Conservation (phyloP, 2,113 vertebrate species). For the Onychorhynchus coronatus region DNA sequence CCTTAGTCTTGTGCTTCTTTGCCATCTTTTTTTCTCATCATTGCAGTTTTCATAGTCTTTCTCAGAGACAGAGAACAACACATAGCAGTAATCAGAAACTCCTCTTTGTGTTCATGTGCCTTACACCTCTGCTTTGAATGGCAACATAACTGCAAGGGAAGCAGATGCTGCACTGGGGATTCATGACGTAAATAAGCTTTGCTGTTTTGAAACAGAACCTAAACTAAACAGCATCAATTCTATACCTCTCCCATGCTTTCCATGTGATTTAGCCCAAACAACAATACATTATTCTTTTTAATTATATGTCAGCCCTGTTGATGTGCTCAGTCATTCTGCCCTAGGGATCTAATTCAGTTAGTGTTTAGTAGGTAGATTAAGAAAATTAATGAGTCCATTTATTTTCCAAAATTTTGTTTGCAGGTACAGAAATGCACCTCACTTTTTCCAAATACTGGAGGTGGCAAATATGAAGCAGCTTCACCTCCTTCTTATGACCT, state of each 20-base stretch:
- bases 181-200: background rate
- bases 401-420: background rate
- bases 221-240: background rate
- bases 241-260: background rate
- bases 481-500: background rate
- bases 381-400: background rate
- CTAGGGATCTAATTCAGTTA: background rate
- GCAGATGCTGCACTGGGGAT: background rate
- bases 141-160: background rate
- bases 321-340: background rate
- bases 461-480: background rate
- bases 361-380: background rate
- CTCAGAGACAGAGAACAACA: background rate
- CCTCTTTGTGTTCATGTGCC: background rate
- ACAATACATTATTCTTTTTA: background rate
- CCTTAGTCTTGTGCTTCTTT: background rate
- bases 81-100: background rate
- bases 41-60: background rate
- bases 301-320: background rate
- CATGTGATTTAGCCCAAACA: background rate
- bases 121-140: background rate
- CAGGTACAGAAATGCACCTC: background rate
- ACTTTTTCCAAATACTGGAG: background rate
- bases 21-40: rapidly evolving
- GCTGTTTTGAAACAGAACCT: background rate